Conservation (phyloP, 2,797 vertebrate genomes). For the Dromococcyx pavoninus region DNA sequence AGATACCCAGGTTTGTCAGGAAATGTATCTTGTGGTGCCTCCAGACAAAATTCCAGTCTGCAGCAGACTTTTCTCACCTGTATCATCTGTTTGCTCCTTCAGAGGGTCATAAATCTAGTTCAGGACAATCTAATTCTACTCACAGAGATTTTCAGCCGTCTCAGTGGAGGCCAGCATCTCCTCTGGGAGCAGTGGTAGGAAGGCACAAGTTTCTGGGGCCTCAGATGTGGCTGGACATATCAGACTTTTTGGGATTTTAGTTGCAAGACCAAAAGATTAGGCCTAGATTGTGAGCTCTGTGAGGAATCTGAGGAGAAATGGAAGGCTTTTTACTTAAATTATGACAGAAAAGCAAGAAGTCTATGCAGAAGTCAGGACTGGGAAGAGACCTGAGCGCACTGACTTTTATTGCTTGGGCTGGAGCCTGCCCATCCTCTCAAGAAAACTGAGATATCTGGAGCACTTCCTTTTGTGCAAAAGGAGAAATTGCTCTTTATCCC, state of each 20-base stretch:
- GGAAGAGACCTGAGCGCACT: accelerated
- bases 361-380: background rate
- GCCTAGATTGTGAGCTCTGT: background rate
- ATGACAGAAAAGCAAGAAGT: background rate
- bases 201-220: background rate
- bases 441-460: background rate
- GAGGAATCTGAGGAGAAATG: background rate
- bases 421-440: background rate
- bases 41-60: background rate
- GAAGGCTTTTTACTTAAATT: background rate
- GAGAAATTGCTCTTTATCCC: background rate
- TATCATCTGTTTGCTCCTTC: background rate
- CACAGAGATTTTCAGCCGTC: background rate
- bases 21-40: background rate
- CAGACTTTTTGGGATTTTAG: background rate
- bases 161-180: background rate
- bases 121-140: background rate
- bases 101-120: background rate
- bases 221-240: background rate
- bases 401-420: background rate
- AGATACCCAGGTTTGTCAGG: background rate
- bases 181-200: background rate
- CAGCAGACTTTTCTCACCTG: background rate
- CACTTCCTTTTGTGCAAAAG: background rate
- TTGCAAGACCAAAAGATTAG: background rate